Evolutionary conservation across 2,113 vertebrate species (phyloP).

Genomic region (Malurus alboscapulatus): DNA sequence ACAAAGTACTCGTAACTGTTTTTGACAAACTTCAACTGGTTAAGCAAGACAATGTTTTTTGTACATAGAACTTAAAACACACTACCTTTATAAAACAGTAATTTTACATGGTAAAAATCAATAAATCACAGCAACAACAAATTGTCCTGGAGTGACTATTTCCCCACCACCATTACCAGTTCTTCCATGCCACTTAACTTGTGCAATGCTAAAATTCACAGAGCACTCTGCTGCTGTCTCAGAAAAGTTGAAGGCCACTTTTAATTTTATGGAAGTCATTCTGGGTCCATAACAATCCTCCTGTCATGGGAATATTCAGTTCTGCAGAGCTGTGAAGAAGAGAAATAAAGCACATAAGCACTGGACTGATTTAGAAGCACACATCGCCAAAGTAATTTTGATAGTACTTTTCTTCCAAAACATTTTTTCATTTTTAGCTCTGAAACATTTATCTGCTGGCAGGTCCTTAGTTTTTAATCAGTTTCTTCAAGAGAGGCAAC

Average conservation of each 20-base stretch:
- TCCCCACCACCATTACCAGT: neutral
- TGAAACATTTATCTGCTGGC: neutral
- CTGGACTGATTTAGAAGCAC: neutral
- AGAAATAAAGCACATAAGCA: neutral
- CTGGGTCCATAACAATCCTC: conserved; percentile 76
- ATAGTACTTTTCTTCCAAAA: neutral
- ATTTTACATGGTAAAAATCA: neutral
- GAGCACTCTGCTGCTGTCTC: neutral
- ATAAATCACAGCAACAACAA: neutral
- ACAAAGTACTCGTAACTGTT: neutral
- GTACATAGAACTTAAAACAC: neutral
- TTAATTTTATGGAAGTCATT: conserved; percentile 77
- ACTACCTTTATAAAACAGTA: neutral
- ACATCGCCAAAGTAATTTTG: neutral
- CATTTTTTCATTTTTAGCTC: neutral
- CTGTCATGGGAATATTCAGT: conserved; percentile 22
- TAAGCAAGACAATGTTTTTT: neutral
- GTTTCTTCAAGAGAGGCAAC: neutral
- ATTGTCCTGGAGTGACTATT: neutral
- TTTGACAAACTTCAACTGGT: neutral
- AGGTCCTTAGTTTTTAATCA: neutral
- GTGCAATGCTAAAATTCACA: neutral
- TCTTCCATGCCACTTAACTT: neutral
- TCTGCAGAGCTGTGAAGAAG: conserved; percentile 47
- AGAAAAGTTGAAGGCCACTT: conserved; percentile 78